Percentiles rank a stretch among this genome's conserved stretches.
phyloP scores from a whole-genome alignment of 2,113 vertebrate species.

The Circaetus gallicus region DNA sequence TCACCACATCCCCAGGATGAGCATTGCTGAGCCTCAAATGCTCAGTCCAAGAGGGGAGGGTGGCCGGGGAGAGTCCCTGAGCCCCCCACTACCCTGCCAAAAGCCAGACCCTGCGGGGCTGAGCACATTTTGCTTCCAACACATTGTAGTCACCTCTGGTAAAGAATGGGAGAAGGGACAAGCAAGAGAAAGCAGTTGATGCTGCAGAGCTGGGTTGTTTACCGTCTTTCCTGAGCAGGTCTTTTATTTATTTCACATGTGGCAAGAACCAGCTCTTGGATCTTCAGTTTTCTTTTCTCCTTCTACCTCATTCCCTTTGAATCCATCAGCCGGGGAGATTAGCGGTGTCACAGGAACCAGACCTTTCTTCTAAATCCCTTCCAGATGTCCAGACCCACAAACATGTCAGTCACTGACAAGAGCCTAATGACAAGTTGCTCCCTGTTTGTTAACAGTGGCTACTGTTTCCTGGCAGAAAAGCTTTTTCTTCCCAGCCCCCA shows the following conservation, averaged over 20 bases:
- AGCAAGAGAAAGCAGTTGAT: background rate
- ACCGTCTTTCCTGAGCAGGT: background rate
- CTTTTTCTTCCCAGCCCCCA: background rate
- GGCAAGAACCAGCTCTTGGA: background rate
- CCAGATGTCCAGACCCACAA: conserved; percentile 72
- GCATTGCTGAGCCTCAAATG: background rate
- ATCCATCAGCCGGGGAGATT: conserved; percentile 12
- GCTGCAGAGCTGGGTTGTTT: background rate
- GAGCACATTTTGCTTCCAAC: background rate
- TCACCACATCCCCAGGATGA: background rate
- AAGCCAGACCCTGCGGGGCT: background rate
- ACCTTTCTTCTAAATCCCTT: conserved; percentile 67
- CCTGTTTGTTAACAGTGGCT: conserved; percentile 48
- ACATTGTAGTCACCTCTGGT: background rate
- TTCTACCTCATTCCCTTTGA: background rate
- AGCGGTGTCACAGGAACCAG: conserved; percentile 41
- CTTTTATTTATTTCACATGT: conserved; percentile 9
- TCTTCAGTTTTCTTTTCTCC: background rate
- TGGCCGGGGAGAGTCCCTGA: background rate
- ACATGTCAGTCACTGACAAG: conserved; percentile 54
- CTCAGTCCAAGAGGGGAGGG: background rate
- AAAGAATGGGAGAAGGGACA: background rate
- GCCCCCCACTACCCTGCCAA: background rate
- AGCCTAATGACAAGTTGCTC: conserved; percentile 55
- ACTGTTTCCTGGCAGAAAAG: conserved; percentile 50